Evolutionary conservation across 2,888 invertebrate species (phyloP), one percentile per base, ranked within the genome.

Genomic region (Cheilosia variabilis): DNA sequence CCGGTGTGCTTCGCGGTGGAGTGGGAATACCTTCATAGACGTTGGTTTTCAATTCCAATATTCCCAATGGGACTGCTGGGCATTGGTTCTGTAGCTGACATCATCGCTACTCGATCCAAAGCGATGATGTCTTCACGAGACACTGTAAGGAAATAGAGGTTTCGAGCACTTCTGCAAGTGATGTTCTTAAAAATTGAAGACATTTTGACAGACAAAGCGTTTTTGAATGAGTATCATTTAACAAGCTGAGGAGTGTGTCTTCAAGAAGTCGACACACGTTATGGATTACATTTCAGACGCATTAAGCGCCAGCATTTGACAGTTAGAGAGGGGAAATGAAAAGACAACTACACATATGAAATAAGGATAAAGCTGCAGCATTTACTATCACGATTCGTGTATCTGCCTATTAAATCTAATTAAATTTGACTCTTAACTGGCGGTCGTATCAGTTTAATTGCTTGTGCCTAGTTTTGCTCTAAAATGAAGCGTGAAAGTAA

Each of bases 41-140:
- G 60, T 60, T 60, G 58, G 37, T 37, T 58, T 78, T 62, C 58
- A 53, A 52, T 66, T 66, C 4, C 45, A 55, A 47, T 27, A 69
- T 27, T 55, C 15, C 7, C n/a, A 45, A 45, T 55, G 55, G 31
- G 52, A 77, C 62, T 52, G 52, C 19, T 62, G 55, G 53, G 45
- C 34, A 31, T 15, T 1, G 27, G 19, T 45, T 7, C 34, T 77
- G 69, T 5, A 24, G 22, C 77, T 77, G 77, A 62, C 77, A 77
- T 69, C 62, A 77, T 77, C 53, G 62, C 69, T 77, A 69, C 47
- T 62, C 55, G 24, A 53, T 68, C 45, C 58, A 50, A 19, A 52
- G 45, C n/a, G 62, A 22, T 24, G 37, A 15, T 22, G 22, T 24
- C 17, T 24, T 5, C 4, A 10, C 43, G 45, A 41, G 2, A 4